Conservation (phyloP, 2,113 vertebrate genomes). For the Sminthopsis crassicaudata region DNA sequence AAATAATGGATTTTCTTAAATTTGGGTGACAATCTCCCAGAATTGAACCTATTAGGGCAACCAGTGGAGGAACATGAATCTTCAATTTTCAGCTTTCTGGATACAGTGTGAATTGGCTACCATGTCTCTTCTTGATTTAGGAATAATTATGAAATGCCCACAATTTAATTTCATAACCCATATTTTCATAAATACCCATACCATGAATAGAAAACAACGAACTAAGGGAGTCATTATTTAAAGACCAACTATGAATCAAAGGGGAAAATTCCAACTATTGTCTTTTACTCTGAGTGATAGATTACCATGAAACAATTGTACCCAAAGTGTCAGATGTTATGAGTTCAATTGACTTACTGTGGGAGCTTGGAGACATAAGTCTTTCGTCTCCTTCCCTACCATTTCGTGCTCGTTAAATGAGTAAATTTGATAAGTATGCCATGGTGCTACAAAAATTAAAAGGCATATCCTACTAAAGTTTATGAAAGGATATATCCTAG, state of each 20-base stretch:
- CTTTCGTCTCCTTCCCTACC: background rate
- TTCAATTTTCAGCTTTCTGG: background rate
- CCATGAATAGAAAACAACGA: background rate
- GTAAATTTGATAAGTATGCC: background rate
- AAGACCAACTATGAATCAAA: background rate
- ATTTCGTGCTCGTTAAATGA: background rate
- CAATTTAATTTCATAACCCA: background rate
- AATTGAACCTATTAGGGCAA: background rate
- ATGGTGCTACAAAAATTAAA: background rate
- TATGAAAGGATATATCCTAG: too few relatives aligned
- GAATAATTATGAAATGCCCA: background rate
- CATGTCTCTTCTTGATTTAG: background rate
- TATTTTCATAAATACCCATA: background rate
- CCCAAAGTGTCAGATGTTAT: background rate
- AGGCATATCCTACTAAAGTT: background rate
- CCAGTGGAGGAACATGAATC: background rate
- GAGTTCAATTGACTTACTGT: background rate
- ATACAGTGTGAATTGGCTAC: background rate
- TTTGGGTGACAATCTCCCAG: background rate
- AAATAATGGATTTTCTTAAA: background rate
- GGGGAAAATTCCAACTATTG: background rate
- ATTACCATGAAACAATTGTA: background rate
- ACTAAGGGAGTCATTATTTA: background rate
- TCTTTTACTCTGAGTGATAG: background rate
- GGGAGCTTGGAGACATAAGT: background rate